These are phyloP conservation scores for Platycheirus albimanus DNA, from an alignment of 2,888 invertebrate genomes.

Conservation along the genomic window DNA sequence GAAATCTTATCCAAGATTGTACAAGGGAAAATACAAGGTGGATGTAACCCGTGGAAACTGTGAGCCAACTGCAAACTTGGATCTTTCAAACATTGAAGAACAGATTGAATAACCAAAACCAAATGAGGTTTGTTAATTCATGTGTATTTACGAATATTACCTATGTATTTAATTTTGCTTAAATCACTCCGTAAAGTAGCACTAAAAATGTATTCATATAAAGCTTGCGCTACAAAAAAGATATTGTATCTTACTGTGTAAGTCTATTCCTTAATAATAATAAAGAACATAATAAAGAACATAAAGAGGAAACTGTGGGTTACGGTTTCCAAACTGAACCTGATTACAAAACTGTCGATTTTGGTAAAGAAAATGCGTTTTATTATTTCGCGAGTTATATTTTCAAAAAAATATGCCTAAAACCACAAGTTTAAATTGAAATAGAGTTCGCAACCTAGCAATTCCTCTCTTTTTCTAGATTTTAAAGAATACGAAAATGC, in stretches of 20 bases:
- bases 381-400: slow-evolving; percentile 3
- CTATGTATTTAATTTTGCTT: no score
- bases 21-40: background rate
- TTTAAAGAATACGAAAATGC: slow-evolving; percentile 25
- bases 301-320: background rate
- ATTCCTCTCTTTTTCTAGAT: slow-evolving; percentile 9
- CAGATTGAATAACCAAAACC: background rate
- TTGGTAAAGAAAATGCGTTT: slow-evolving; percentile 1
- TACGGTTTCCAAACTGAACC: background rate
- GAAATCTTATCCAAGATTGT: slow-evolving; percentile 31
- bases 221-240: no score
- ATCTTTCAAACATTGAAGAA: background rate
- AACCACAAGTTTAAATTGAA: slow-evolving; percentile 12
- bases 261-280: no score
- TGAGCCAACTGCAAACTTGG: background rate
- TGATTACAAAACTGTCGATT: background rate
- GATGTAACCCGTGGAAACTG: slow-evolving; percentile 1
- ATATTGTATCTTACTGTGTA: no score
- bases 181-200: no score
- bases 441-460: slow-evolving; percentile 1
- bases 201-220: no score
- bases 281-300: no score
- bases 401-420: background rate
- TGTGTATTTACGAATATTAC: no score
- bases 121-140: no score